Conservation (phyloP, 2,888 invertebrate species). For the Heliconius aoede region DNA sequence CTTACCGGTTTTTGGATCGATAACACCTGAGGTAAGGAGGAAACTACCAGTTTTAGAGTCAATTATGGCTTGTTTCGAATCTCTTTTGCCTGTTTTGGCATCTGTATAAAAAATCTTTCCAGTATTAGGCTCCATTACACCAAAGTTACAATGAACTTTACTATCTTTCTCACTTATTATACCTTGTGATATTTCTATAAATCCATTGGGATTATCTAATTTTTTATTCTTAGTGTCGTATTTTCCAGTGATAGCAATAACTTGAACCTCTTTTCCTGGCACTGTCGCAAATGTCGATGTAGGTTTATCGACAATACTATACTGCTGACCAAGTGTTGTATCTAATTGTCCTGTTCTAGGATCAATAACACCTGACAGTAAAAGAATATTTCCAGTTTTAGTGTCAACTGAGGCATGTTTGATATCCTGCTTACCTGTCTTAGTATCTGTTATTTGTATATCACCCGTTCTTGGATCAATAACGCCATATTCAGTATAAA, state of each 20-base stretch:
- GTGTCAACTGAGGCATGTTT: constrained; percentile 76
- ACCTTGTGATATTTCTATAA: constrained; percentile 78
- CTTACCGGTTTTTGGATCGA: constrained; percentile 86
- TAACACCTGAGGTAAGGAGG: constrained; percentile 83
- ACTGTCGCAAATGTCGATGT: constrained; percentile 72
- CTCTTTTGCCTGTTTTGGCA: constrained; percentile 84
- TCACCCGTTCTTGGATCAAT: constrained; percentile 85
- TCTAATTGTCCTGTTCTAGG: constrained; percentile 85
- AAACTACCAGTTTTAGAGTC: constrained; percentile 84
- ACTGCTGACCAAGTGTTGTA: constrained; percentile 83
- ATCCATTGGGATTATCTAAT: constrained; percentile 83
- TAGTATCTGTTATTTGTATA: constrained; percentile 72
- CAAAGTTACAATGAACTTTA: constrained; percentile 86
- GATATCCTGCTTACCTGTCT: constrained; percentile 74
- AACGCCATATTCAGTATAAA: constrained; percentile 84
- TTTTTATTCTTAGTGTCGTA: constrained; percentile 85
- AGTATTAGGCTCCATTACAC: constrained; percentile 85
- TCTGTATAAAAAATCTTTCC: constrained; percentile 84
- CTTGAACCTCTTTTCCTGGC: constrained; percentile 80
- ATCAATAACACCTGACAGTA: constrained; percentile 82
- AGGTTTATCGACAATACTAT: constrained; percentile 85
- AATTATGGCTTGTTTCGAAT: constrained; percentile 84
- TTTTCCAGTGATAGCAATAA: constrained; percentile 84
- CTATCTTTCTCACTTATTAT: constrained; percentile 88
- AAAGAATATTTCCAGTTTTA: constrained; percentile 81